Evolutionary conservation across 2,888 invertebrate genomes (phyloP).

Genomic region (Osmoderma eremita): DNA sequence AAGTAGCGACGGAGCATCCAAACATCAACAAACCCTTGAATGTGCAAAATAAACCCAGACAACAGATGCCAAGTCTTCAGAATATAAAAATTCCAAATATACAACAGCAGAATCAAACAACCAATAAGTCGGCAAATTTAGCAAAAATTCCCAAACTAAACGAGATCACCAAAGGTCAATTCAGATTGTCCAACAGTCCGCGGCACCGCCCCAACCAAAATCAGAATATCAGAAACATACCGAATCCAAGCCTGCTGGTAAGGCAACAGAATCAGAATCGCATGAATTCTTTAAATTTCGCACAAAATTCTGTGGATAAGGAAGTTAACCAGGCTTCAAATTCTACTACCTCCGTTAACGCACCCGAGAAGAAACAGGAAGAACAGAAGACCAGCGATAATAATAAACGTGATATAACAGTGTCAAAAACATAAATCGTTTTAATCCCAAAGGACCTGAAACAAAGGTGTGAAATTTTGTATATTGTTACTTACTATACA

Average conservation of each 20-base stretch:
- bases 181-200: slow-evolving; percentile 54
- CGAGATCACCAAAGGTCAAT: slow-evolving; percentile 62
- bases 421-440: slow-evolving; percentile 27
- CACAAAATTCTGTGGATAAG: slow-evolving; percentile 30
- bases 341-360: background rate
- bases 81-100: slow-evolving; percentile 55
- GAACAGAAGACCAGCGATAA: background rate
- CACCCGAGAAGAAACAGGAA: slow-evolving; percentile 16
- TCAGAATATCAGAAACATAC: slow-evolving; percentile 72
- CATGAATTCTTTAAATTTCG: slow-evolving; percentile 52
- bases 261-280: slow-evolving; percentile 66
- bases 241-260: slow-evolving; percentile 71
- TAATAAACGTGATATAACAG: slow-evolving; percentile 25
- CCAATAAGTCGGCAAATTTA: slow-evolving; percentile 50
- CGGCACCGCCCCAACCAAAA: slow-evolving; percentile 64
- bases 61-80: slow-evolving; percentile 59
- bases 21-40: slow-evolving; percentile 50
- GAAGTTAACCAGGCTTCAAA: slow-evolving; percentile 19
- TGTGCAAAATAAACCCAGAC: slow-evolving; percentile 51
- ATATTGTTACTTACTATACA: too few species aligned
- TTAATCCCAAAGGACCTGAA: background rate
- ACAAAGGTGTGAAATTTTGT: background rate
- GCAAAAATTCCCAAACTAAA: slow-evolving; percentile 63
- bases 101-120: slow-evolving; percentile 44
- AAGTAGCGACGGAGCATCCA: slow-evolving; percentile 60